Evolutionary conservation across 2,113 vertebrate species (phyloP), one percentile per base, ranked within the genome.

Genomic region (Dicrurus megarhynchus): DNA sequence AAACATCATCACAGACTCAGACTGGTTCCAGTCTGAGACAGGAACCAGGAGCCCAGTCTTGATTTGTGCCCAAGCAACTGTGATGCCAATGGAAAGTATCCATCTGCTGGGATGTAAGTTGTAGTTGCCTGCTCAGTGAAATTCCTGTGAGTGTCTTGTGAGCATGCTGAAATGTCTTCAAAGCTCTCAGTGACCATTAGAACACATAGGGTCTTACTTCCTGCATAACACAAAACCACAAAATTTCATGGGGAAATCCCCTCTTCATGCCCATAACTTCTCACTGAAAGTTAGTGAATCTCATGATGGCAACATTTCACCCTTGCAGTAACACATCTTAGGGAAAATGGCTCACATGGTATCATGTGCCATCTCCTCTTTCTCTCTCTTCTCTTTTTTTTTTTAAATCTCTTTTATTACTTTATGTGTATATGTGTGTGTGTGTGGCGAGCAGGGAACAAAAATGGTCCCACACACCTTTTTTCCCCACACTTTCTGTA

Each of bases 11-110:
- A 4, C 50, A 70, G 68, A 80, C 50, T 93, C 67, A 83, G 56
- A 79, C 57, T 2, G 53, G 18, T 90, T 83, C 75, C 82, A 87
- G 53, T 82, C 81, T 68, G 91, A 82, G 49, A 39, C 32, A 71
- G 42, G 37, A 87, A 83, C 76, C 15, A 39, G 53, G 16, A 83
- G 9, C 50, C 41, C 56, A 50, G 52, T 35, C 70, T 69, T 76
- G 32, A 49, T 65, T 91, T 93, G 87, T 94, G 47, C 63, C 52
- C 50, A 55, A 74, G 74, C 18, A 69, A 23, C 73, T 52, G 11
- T 74, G 71, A 94, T 94, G 71, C 85, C 79, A 80, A 8, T 92
- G 56, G 76, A 92, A 96, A 68, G 42, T 64, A 90, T 35, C 69
- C 52, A 71, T 86, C 47, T 75, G 5, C 69, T 41, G 44, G 73